These are phyloP conservation scores for Uloborus plumipes DNA, from an alignment of 2,888 invertebrate genomes.

Conservation along the genomic window DNA sequence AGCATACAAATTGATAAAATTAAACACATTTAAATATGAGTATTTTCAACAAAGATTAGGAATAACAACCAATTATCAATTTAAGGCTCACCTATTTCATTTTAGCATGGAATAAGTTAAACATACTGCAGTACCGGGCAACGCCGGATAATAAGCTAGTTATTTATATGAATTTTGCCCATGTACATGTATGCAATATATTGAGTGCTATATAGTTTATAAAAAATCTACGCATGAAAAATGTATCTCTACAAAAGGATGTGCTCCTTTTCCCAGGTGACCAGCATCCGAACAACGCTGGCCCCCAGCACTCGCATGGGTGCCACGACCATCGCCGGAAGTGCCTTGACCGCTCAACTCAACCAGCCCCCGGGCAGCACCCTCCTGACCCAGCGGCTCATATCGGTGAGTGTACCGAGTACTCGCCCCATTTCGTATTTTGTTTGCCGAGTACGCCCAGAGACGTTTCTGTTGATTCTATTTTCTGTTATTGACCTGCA, in stretches of 20 bases:
- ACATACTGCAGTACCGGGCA: too few relatives aligned
- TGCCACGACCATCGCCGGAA: slow-evolving; percentile 40
- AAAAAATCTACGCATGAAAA: not conserved
- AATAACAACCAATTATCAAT: too few relatives aligned
- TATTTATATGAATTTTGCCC: too few relatives aligned
- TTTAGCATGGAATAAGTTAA: too few relatives aligned
- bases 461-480: not conserved
- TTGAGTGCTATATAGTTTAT: too few relatives aligned
- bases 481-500: not conserved
- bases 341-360: slow-evolving; percentile 64
- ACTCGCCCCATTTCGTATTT: too few relatives aligned
- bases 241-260: not conserved
- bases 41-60: too few relatives aligned
- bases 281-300: slow-evolving; percentile 38
- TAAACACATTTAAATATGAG: too few relatives aligned
- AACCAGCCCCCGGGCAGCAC: slow-evolving; percentile 72
- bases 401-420: slow-evolving; percentile 71
- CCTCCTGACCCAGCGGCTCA: slow-evolving; percentile 74
- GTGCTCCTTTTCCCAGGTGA: slow-evolving; percentile 16
- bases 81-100: too few relatives aligned
- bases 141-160: too few relatives aligned
- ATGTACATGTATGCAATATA: too few relatives aligned
- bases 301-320: slow-evolving; percentile 31
- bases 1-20: too few relatives aligned
- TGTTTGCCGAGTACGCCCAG: not conserved